Percentiles rank a stretch among this genome's conserved stretches.
phyloP scores from a whole-genome alignment of 2,888 invertebrate genomes.

The Eurois occulta region DNA sequence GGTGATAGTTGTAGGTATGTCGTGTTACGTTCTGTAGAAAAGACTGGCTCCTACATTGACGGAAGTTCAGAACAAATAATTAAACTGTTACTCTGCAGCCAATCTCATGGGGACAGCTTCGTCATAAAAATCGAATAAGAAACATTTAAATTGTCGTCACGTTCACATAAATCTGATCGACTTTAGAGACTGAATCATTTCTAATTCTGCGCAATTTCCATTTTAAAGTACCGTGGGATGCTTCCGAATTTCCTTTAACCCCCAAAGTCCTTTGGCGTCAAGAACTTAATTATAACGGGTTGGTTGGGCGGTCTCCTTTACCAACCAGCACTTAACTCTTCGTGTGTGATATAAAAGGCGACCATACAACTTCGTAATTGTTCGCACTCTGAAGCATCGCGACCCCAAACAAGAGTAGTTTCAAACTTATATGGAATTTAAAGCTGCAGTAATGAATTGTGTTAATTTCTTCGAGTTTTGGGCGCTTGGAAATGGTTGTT shows the following conservation, averaged over 20 bases:
- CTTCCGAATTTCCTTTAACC: conserved; percentile 38
- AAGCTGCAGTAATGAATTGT: conserved; percentile 63
- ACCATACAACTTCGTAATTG: conserved; percentile 59
- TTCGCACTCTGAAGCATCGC: conserved; percentile 34
- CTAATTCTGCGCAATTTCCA: conserved; percentile 58
- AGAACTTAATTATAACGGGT: conserved; percentile 60
- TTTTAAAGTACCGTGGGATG: conserved; percentile 50
- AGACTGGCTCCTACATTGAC: not conserved
- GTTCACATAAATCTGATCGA: conserved; percentile 47
- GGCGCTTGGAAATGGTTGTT: conserved; percentile 35
- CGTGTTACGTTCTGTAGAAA: not conserved
- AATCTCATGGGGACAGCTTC: conserved; percentile 2
- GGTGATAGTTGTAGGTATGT: not conserved
- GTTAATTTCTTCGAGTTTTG: conserved; percentile 62
- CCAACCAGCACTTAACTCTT: conserved; percentile 43
- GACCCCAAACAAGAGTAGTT: conserved; percentile 57
- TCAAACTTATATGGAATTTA: conserved; percentile 60
- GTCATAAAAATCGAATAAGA: conserved; percentile 26
- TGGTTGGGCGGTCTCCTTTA: conserved; percentile 32
- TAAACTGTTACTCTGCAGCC: not conserved
- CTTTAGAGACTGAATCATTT: conserved; percentile 49
- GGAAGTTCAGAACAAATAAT: not conserved
- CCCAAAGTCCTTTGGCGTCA: conserved; percentile 46
- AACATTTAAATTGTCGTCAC: conserved; percentile 50
- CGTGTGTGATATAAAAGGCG: conserved; percentile 58